phyloP scores from a whole-genome alignment of 2,797 vertebrate genomes.

The Buceros bicornis region DNA sequence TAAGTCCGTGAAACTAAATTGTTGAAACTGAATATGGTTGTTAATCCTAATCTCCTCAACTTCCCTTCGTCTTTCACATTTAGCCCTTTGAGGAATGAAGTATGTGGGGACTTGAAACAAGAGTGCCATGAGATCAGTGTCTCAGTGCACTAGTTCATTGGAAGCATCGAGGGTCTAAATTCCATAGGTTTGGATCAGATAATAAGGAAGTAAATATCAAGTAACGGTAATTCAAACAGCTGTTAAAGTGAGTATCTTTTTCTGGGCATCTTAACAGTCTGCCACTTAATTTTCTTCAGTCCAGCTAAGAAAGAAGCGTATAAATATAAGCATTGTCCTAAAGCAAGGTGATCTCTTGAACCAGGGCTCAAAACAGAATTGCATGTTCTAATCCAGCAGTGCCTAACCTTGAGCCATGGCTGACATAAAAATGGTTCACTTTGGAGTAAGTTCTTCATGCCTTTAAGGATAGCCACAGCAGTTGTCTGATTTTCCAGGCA shows the following conservation, averaged over 20 bases:
- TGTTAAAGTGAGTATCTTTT: not conserved
- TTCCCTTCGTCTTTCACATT: not conserved
- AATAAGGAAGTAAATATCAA: not conserved
- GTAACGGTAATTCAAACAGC: not conserved
- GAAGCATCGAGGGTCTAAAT: not conserved
- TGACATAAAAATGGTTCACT: not conserved
- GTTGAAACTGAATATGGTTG: not conserved
- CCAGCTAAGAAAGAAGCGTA: not conserved
- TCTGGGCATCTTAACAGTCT: not conserved
- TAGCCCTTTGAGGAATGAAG: not conserved
- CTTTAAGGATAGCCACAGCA: not conserved
- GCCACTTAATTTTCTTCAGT: not conserved
- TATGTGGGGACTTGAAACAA: not conserved
- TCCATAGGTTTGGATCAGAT: not conserved
- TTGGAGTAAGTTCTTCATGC: not conserved
- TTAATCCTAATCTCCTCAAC: not conserved
- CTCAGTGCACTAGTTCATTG: not conserved
- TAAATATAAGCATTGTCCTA: not conserved
- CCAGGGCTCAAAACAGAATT: not conserved
- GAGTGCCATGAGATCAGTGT: not conserved
- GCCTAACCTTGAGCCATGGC: not conserved
- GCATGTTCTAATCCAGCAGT: not conserved
- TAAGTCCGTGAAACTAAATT: not conserved
- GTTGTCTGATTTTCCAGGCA: not conserved
- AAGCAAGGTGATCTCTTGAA: not conserved